These are phyloP conservation scores for Spialia ferax DNA, from an alignment of 2,888 invertebrate species.

Conservation along the genomic window DNA sequence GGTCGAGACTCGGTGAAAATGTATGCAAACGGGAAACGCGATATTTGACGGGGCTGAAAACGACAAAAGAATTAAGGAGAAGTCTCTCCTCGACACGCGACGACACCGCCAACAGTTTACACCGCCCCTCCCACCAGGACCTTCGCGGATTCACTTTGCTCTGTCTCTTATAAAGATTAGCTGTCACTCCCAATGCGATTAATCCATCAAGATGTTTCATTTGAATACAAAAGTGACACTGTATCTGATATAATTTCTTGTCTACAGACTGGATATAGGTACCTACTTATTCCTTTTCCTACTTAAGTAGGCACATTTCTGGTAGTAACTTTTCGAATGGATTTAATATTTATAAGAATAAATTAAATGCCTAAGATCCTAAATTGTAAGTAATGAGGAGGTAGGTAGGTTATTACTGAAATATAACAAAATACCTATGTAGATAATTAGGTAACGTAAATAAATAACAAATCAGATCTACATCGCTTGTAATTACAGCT, in stretches of 20 bases:
- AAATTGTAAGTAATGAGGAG: neutral
- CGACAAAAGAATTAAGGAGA: slow-evolving; percentile 83
- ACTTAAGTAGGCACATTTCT: too few relatives aligned
- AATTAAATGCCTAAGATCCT: neutral
- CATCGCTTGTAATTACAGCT: slow-evolving; percentile 17
- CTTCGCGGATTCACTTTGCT: slow-evolving; percentile 73
- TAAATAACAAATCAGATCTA: slow-evolving; percentile 19
- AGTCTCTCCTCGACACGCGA: slow-evolving; percentile 49
- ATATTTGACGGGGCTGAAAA: slow-evolving; percentile 84
- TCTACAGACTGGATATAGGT: too few relatives aligned
- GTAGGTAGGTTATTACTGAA: neutral
- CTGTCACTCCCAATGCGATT: slow-evolving; percentile 61
- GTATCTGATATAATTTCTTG: slow-evolving; percentile 8
- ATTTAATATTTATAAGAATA: neutral
- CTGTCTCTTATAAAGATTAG: slow-evolving; percentile 67
- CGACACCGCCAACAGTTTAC: slow-evolving; percentile 19
- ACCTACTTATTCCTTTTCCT: too few relatives aligned
- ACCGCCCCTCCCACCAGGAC: slow-evolving; percentile 50
- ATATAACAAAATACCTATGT: slow-evolving; percentile 16
- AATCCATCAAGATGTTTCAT: slow-evolving; percentile 59
- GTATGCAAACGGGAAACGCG: slow-evolving; percentile 83
- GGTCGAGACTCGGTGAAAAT: slow-evolving; percentile 68
- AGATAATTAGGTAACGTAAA: too few relatives aligned
- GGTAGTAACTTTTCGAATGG: too few relatives aligned
- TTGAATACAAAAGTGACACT: slow-evolving; percentile 43